Percentiles rank a stretch among this genome's conserved stretches.
Conservation (phyloP, 2,113 vertebrate genomes). For the Chiloscyllium plagiosum region DNA sequence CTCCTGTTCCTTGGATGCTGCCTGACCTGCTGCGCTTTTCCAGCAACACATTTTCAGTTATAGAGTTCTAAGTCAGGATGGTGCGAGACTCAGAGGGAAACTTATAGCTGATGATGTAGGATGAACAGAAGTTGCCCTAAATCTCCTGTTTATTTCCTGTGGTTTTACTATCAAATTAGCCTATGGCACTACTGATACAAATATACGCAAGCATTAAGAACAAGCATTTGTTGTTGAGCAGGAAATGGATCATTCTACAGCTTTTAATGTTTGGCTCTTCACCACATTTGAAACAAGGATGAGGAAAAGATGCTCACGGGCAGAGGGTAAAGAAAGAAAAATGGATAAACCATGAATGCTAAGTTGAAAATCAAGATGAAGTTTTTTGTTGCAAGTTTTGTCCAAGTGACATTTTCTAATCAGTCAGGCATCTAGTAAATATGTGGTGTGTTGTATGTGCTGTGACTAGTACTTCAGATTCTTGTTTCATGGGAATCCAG, state of each 20-base stretch:
- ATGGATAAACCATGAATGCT: neutral
- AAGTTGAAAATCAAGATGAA: neutral
- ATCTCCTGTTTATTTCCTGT: neutral
- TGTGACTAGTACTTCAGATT: neutral
- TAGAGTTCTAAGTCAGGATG: no score
- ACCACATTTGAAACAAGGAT: neutral
- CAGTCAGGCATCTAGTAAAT: neutral
- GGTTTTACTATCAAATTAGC: neutral
- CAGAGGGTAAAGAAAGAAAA: neutral
- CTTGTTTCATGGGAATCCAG: neutral
- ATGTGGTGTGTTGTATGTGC: neutral
- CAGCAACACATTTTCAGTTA: no score
- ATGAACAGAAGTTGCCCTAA: neutral
- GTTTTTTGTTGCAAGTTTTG: neutral
- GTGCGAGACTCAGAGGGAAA: no score
- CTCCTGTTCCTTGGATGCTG: no score
- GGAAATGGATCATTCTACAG: neutral
- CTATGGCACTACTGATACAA: neutral
- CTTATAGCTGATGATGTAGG: no score
- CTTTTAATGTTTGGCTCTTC: neutral
- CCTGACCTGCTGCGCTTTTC: no score
- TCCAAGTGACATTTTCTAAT: neutral
- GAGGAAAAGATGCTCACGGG: neutral
- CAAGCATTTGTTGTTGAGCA: neutral
- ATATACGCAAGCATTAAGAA: neutral